These are phyloP conservation scores for Drosophila fulvimacula DNA, from an alignment of 2,888 invertebrate species.

Conservation along the genomic window DNA sequence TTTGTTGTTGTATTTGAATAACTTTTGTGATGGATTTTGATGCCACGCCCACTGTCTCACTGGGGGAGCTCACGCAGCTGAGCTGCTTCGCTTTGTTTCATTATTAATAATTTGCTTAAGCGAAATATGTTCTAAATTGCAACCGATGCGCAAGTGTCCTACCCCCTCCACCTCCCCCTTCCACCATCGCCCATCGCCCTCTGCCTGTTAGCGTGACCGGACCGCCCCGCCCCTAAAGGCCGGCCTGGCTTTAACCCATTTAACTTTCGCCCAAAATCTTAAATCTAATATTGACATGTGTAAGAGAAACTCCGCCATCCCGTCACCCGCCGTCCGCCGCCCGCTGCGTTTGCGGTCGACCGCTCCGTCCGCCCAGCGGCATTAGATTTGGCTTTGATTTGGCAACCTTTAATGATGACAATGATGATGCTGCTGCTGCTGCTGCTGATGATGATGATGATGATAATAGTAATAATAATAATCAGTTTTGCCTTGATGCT, in stretches of 20 bases:
- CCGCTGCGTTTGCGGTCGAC: slow-evolving; percentile 31
- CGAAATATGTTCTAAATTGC: slow-evolving; percentile 31
- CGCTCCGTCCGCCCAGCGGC: slow-evolving; percentile 26
- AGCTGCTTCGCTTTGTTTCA: not conserved
- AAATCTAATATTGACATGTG: slow-evolving; percentile 76
- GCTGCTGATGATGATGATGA: too few relatives aligned
- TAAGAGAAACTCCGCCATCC: slow-evolving; percentile 40
- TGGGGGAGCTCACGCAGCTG: not conserved
- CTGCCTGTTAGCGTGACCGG: too few relatives aligned
- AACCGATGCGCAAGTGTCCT: slow-evolving; percentile 48
- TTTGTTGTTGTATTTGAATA: not conserved
- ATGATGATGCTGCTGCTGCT: not conserved
- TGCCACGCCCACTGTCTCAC: slow-evolving; percentile 1
- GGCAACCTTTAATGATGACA: slow-evolving; percentile 67
- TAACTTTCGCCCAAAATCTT: slow-evolving; percentile 66
- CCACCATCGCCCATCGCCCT: too few relatives aligned
- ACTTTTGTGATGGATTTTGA: not conserved
- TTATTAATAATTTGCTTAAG: slow-evolving; percentile 7
- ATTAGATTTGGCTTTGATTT: slow-evolving; percentile 64
- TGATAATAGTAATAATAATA: slow-evolving; percentile 60
- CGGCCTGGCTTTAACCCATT: slow-evolving; percentile 61
- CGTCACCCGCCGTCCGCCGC: slow-evolving; percentile 9
- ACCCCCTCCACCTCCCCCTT: too few relatives aligned
- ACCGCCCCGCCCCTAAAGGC: not conserved
- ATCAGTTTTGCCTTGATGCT: slow-evolving; percentile 66